Percentiles rank a stretch among this genome's conserved stretches.
Evolutionary conservation across 1,140 invertebrate genomes (phyloP).

Genomic region (Drosophila ambigua): DNA sequence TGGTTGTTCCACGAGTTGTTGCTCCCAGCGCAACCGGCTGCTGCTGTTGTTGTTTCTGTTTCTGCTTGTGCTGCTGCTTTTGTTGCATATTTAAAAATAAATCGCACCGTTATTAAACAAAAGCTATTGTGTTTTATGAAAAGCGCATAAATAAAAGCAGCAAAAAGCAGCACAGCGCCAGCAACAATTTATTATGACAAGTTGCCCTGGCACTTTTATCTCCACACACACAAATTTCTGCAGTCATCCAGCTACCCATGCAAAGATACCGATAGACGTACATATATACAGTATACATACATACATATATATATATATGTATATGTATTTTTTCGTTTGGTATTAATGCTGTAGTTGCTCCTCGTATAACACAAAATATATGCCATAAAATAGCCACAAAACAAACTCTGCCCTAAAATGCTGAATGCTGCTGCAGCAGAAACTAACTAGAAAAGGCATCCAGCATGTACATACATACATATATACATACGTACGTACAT

Average conservation of each 20-base stretch:
- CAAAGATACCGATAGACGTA: conserved; percentile 8
- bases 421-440: conserved; percentile 38
- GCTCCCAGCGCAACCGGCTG: not conserved
- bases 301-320: conserved; percentile 18
- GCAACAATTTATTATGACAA: conserved; percentile 81
- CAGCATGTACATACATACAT: conserved; percentile 9
- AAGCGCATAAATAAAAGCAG: conserved; percentile 77
- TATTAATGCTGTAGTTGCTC: conserved; percentile 56
- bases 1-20: conserved; percentile 36
- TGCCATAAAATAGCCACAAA: conserved; percentile 73
- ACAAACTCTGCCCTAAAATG: conserved; percentile 69
- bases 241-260: conserved; percentile 38
- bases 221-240: conserved; percentile 70
- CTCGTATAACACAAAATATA: conserved; percentile 70
- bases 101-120: conserved; percentile 80
- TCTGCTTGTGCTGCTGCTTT: conserved; percentile 24
- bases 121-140: conserved; percentile 82
- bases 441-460: conserved; percentile 54
- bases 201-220: conserved; percentile 83
- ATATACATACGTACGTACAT: conserved; percentile 1
- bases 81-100: conserved; percentile 58
- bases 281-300: conserved; percentile 17
- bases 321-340: conserved; percentile 31
- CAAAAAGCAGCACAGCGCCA: conserved; percentile 71
- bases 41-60: conserved; percentile 50